Evolutionary conservation across 2,888 invertebrate species (phyloP).

Genomic region (Stenotaenia linearis): DNA sequence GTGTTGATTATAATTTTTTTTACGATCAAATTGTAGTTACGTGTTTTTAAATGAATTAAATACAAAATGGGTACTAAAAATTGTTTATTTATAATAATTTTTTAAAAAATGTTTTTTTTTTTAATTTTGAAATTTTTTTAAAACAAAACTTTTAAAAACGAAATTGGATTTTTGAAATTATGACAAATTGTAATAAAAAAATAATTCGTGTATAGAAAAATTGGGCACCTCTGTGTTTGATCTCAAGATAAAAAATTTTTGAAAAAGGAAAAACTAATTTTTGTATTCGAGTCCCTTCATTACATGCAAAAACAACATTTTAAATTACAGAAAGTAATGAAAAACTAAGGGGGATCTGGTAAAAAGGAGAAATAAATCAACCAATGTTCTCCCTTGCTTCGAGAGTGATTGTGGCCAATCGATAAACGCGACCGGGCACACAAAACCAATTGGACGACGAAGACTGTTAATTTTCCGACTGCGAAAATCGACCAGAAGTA

Average conservation of each 20-base stretch:
- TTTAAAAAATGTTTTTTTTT: not conserved
- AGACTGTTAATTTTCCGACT: slow-evolving; percentile 1
- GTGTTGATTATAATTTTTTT: not conserved
- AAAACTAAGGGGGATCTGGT: not conserved
- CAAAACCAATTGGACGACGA: slow-evolving; percentile 14
- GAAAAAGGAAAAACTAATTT: not conserved
- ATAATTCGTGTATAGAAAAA: slow-evolving; percentile 27
- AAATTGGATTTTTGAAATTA: too few relatives aligned
- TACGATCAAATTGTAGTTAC: not conserved
- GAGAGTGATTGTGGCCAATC: not conserved
- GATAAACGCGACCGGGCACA: slow-evolving; percentile 16
- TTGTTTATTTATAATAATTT: not conserved
- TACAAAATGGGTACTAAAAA: not conserved
- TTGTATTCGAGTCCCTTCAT: not conserved
- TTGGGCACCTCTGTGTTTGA: slow-evolving; percentile 20
- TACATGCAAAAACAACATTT: not conserved
- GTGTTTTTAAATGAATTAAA: not conserved
- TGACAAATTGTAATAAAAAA: not conserved
- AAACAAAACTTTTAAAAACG: slow-evolving; percentile 5
- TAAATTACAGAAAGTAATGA: not conserved
- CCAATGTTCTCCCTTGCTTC: not conserved
- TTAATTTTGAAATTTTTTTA: not conserved
- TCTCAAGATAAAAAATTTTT: slow-evolving; percentile 14
- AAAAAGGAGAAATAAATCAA: not conserved
- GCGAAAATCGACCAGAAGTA: not conserved